Conservation (phyloP, 2,888 invertebrate genomes). For the Anorthoa munda region DNA sequence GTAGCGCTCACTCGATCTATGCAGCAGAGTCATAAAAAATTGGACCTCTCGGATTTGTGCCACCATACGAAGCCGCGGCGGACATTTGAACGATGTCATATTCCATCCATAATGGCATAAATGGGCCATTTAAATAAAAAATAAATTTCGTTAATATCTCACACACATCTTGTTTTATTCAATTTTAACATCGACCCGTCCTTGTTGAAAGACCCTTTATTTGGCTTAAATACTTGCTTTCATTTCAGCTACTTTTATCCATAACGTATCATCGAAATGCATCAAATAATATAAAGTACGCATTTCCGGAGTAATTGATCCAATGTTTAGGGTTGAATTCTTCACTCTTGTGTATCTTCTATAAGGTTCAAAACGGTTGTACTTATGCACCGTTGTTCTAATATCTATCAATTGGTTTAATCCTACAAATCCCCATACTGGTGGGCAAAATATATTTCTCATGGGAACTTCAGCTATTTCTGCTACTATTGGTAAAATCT, state of each 20-base stretch:
- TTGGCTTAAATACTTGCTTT: slow-evolving; percentile 75
- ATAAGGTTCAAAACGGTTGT: slow-evolving; percentile 88
- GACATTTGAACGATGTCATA: no score
- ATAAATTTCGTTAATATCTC: no score
- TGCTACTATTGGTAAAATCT: slow-evolving; percentile 82
- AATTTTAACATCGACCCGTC: no score
- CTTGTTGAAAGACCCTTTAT: no score
- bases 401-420: slow-evolving; percentile 90
- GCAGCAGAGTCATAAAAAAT: no score
- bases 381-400: slow-evolving; percentile 88
- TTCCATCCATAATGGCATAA: no score
- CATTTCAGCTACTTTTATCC: slow-evolving; percentile 78
- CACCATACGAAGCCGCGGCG: no score
- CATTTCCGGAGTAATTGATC: slow-evolving; percentile 87
- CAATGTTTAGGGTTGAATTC: slow-evolving; percentile 88
- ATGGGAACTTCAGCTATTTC: slow-evolving; percentile 86
- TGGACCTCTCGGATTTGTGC: no score
- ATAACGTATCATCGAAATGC: slow-evolving; percentile 82
- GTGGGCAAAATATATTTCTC: slow-evolving; percentile 90
- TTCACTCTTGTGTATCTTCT: slow-evolving; percentile 86
- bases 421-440: slow-evolving; percentile 92
- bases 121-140: no score
- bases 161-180: no score
- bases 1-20: no score
- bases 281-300: slow-evolving; percentile 89